Conservation (phyloP, 2,888 invertebrate genomes). For the Agrochola macilenta region DNA sequence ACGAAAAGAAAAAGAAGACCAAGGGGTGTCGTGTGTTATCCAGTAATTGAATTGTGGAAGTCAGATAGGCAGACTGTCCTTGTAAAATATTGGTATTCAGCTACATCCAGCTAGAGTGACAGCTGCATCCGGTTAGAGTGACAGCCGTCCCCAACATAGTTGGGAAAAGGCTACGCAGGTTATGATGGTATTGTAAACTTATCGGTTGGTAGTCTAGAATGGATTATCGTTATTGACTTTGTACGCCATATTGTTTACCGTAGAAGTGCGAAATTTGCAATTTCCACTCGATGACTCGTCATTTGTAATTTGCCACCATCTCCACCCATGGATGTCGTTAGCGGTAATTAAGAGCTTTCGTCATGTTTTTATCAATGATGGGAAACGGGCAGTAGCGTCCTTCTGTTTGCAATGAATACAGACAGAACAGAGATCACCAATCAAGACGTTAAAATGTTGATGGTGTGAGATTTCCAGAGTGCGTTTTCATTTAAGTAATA, state of each 20-base stretch:
- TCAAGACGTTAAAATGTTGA: too few species aligned
- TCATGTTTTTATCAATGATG: not conserved
- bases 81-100: not conserved
- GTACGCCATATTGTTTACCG: not conserved
- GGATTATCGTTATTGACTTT: not conserved
- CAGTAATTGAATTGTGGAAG: not conserved
- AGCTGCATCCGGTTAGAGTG: not conserved
- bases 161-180: too few species aligned
- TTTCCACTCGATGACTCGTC: conserved; percentile 7
- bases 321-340: conserved; percentile 26
- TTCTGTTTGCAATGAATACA: not conserved
- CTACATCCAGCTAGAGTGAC: not conserved
- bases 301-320: conserved; percentile 27
- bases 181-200: not conserved
- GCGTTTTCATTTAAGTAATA: not conserved
- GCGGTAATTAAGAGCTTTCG: conserved; percentile 28
- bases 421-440: not conserved
- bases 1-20: too few species aligned
- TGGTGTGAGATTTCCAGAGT: not conserved
- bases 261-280: conserved; percentile 12
- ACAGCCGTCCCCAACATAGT: not conserved
- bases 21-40: not conserved
- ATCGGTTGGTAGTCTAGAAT: not conserved
- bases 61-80: not conserved
- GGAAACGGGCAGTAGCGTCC: not conserved